Evolutionary conservation across 1,140 invertebrate genomes (phyloP).

Genomic region (Solen grandis): DNA sequence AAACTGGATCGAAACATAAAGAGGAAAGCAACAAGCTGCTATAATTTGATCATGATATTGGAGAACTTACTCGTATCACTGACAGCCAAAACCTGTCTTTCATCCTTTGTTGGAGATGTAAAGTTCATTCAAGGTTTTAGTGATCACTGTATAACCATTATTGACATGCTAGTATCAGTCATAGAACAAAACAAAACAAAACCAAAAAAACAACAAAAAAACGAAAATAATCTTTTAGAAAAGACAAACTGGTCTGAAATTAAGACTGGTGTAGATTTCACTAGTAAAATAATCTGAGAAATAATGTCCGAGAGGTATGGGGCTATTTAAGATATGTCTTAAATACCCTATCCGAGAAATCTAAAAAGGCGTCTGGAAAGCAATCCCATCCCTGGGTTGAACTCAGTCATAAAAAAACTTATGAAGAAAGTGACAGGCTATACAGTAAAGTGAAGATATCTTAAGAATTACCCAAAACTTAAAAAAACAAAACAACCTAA

Average conservation of each 20-base stretch:
- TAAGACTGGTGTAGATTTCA: slow-evolving; percentile 8
- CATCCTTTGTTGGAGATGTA: too few relatives aligned
- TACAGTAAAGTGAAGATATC: slow-evolving; percentile 21
- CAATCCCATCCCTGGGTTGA: slow-evolving; percentile 10
- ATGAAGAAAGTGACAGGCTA: slow-evolving; percentile 12
- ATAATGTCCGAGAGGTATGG: slow-evolving; percentile 2
- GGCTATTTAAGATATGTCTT: background rate
- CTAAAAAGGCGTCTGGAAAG: slow-evolving; percentile 10
- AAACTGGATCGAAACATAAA: too few relatives aligned
- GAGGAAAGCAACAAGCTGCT: too few relatives aligned
- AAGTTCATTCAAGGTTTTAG: slow-evolving; percentile 29
- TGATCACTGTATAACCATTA: slow-evolving; percentile 8
- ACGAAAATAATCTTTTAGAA: background rate
- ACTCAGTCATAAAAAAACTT: too few relatives aligned
- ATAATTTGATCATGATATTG: too few relatives aligned
- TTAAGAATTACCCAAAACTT: background rate
- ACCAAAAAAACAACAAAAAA: too few relatives aligned
- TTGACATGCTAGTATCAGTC: slow-evolving; percentile 12
- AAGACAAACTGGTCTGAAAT: slow-evolving; percentile 13
- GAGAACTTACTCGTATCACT: too few relatives aligned
- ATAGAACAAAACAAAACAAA: slow-evolving; percentile 13
- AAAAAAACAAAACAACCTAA: slow-evolving; percentile 26
- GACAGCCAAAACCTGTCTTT: too few relatives aligned
- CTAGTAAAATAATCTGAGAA: background rate
- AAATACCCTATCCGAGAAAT: background rate